Evolutionary conservation across 2,113 vertebrate species (phyloP).

Genomic region (Erythrocebus patas): DNA sequence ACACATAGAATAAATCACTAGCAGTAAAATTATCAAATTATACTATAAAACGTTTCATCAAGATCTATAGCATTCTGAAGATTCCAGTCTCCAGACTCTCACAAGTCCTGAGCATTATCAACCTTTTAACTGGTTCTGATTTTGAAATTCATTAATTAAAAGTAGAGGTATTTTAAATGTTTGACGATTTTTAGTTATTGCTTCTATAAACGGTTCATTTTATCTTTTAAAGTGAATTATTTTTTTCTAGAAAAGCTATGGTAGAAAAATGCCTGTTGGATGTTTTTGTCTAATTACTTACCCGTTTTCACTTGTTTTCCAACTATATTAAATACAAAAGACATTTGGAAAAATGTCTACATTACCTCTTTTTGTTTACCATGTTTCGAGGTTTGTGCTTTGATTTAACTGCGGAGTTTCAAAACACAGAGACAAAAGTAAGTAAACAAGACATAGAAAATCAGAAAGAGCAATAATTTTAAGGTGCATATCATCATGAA

Average conservation of each 20-base stretch:
- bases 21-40: neutral
- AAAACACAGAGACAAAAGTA: neutral
- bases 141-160: conserved; percentile 16
- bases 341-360: neutral
- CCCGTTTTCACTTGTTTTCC: neutral
- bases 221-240: neutral
- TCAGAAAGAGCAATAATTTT: neutral
- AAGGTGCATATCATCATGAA: neutral
- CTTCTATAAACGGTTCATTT: neutral
- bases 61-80: neutral
- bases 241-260: neutral
- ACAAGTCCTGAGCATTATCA: neutral
- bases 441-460: neutral
- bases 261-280: neutral
- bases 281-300: neutral
- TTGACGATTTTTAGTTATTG: neutral
- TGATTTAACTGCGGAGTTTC: neutral
- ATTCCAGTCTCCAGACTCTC: neutral
- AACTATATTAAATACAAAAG: neutral
- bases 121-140: neutral
- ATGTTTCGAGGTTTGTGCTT: neutral
- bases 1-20: neutral
- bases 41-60: neutral
- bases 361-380: neutral
- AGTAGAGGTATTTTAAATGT: neutral